A percentile compares a stretch with the other conserved stretches of the same genome.
Conservation (phyloP, 2,113 vertebrate species). For the Alectura lathami region DNA sequence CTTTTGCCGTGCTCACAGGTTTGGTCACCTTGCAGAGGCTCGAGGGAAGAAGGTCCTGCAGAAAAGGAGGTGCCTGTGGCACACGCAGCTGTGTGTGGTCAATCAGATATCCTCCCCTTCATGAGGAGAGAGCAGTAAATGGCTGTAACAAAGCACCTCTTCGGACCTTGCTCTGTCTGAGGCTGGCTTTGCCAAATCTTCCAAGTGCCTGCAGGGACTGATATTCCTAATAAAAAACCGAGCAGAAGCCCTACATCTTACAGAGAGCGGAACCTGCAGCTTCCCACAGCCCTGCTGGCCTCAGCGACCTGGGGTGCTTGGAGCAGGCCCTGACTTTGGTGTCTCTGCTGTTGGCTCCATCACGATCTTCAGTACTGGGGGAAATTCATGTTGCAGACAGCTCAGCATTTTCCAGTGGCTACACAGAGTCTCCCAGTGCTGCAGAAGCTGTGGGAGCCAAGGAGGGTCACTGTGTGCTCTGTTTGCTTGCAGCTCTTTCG, state of each 20-base stretch:
- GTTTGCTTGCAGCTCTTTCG: slow-evolving; percentile 79
- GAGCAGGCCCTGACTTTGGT: no score
- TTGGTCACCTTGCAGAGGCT: neutral
- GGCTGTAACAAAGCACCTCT: neutral
- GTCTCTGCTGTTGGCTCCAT: neutral
- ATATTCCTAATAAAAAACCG: neutral
- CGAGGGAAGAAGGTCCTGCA: neutral
- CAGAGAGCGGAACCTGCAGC: neutral
- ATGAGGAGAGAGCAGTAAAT: neutral
- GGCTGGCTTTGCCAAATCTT: neutral
- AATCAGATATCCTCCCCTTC: neutral
- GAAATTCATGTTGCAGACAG: neutral
- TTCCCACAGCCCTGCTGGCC: neutral
- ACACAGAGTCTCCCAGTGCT: neutral
- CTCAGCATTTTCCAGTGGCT: neutral
- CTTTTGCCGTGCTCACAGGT: accelerated
- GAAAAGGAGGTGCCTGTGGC: neutral
- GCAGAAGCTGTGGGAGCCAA: neutral
- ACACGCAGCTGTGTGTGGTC: neutral
- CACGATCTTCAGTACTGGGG: neutral
- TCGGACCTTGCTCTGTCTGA: neutral
- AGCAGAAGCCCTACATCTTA: neutral
- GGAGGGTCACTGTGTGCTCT: neutral
- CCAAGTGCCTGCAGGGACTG: neutral
- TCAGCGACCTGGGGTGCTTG: neutral